phyloP scores from a whole-genome alignment of 2,888 invertebrate species.

The Lepidonotus clava region DNA sequence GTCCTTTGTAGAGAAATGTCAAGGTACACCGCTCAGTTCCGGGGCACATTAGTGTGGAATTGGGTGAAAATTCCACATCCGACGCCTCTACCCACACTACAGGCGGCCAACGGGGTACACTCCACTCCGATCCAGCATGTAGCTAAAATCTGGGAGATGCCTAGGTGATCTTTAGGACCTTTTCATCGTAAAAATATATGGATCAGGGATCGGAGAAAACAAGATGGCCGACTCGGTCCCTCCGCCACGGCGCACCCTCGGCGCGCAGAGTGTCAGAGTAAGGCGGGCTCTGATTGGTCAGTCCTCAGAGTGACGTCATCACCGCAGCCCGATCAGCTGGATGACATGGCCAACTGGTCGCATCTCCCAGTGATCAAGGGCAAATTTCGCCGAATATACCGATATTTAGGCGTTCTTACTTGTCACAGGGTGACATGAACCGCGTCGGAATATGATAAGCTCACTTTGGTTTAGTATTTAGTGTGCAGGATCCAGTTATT shows the following conservation, averaged over 20 bases:
- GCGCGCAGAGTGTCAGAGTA: conserved; percentile 40
- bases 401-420: too few relatives aligned
- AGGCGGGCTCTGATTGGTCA: conserved; percentile 33
- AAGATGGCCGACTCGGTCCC: conserved; percentile 50
- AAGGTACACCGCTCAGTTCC: conserved; percentile 48
- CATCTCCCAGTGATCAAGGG: background rate
- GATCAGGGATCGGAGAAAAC: conserved; percentile 41
- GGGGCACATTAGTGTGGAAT: background rate
- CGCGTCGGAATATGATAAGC: too few relatives aligned
- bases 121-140: conserved; percentile 52
- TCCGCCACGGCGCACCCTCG: conserved; percentile 46
- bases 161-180: background rate
- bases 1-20: conserved; percentile 56
- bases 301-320: conserved; percentile 32
- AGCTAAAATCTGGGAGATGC: background rate
- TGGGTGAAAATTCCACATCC: conserved; percentile 14
- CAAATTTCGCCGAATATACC: too few relatives aligned
- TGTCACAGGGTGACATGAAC: too few relatives aligned
- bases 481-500: too few relatives aligned
- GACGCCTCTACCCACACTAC: background rate
- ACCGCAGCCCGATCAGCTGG: conserved; percentile 39
- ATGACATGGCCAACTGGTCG: background rate
- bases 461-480: too few relatives aligned
- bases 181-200: conserved; percentile 55
- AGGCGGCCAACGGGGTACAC: background rate